phyloP scores from a whole-genome alignment of 2,113 vertebrate species.

The Pleuronectes platessa region DNA sequence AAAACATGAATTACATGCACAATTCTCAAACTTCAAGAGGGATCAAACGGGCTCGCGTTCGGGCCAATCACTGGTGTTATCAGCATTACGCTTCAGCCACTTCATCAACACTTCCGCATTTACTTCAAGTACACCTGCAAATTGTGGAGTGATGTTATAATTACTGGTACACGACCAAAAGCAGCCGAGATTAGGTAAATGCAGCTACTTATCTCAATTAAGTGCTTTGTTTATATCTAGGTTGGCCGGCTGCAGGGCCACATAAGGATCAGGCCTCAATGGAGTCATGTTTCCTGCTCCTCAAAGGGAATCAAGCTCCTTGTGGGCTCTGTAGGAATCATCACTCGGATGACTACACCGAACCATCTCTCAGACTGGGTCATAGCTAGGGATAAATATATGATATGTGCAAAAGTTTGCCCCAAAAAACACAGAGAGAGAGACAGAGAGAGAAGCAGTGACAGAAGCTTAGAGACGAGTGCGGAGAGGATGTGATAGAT shows the following conservation, averaged over 20 bases:
- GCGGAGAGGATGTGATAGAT: constrained; percentile 35
- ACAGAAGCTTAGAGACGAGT: not conserved
- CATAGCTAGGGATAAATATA: constrained; percentile 7
- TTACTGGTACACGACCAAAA: constrained; percentile 43
- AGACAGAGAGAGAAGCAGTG: not conserved
- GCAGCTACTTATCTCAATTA: constrained; percentile 45
- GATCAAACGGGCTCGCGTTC: constrained; percentile 34
- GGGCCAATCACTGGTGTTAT: constrained; percentile 38
- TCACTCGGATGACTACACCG: constrained; percentile 31
- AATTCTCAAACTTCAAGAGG: constrained; percentile 45
- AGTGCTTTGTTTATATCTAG: constrained; percentile 57
- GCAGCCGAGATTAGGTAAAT: constrained; percentile 44
- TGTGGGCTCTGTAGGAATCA: constrained; percentile 13
- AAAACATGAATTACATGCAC: constrained; percentile 35
- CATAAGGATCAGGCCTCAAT: not conserved
- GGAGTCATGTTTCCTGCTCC: constrained; percentile 28
- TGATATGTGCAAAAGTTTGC: constrained; percentile 13
- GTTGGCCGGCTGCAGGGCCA: constrained; percentile 11
- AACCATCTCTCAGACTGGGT: constrained; percentile 5
- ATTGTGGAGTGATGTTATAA: constrained; percentile 55
- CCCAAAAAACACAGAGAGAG: not conserved
- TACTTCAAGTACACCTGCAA: constrained; percentile 53
- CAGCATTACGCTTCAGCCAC: not conserved
- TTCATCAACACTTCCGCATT: constrained; percentile 8
- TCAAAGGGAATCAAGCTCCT: constrained; percentile 28